A percentile compares a stretch with the other conserved stretches of the same genome.
Conservation (phyloP, 1,140 invertebrate genomes). For the Teleopsis dalmanni region DNA sequence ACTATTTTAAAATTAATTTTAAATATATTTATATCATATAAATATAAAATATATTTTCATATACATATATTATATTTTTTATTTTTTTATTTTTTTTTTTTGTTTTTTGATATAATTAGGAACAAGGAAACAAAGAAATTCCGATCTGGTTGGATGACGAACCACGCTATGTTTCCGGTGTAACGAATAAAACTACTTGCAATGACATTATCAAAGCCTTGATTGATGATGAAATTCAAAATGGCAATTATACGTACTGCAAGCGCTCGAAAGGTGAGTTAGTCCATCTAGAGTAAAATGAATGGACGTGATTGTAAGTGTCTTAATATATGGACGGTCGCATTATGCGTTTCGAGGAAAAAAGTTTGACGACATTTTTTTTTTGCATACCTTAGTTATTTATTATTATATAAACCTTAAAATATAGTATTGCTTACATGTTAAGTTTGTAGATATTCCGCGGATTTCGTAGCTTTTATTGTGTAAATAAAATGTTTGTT, state of each 20-base stretch:
- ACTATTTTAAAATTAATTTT: no score
- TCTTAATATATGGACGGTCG: no score
- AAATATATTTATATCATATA: no score
- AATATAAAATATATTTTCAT: neutral
- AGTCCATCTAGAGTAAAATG: neutral
- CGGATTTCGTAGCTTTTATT: no score
- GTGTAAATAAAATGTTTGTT: no score
- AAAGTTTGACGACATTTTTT: no score
- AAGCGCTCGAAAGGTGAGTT: conserved; percentile 15
- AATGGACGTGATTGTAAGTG: no score
- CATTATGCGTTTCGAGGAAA: no score
- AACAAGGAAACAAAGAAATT: conserved; percentile 38
- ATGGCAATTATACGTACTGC: conserved; percentile 18
- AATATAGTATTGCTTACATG: no score
- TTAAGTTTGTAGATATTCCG: no score
- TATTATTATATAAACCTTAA: no score
- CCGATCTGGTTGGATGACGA: conserved; percentile 40
- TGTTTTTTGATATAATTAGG: conserved; percentile 13
- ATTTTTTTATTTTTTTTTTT: neutral
- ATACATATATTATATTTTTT: neutral
- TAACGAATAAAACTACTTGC: conserved; percentile 41
- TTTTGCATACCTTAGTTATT: no score
- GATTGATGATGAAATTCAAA: conserved; percentile 39
- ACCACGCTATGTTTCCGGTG: conserved; percentile 40
- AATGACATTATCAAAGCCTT: conserved; percentile 44